A percentile compares a stretch with the other conserved stretches of the same genome.
phyloP scores from a whole-genome alignment of 2,888 invertebrate species.

The Perithous albicinctus region DNA sequence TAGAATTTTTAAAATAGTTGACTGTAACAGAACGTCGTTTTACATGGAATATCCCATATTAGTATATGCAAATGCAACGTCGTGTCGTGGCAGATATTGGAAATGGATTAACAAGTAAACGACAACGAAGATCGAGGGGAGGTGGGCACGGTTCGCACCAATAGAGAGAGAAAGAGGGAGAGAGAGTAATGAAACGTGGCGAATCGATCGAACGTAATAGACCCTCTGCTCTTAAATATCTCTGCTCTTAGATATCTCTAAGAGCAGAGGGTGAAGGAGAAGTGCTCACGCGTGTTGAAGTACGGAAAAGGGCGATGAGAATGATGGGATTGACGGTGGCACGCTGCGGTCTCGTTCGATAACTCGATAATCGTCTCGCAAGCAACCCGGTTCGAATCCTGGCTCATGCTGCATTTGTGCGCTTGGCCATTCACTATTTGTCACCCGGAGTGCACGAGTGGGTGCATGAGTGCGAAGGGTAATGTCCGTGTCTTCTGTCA shows the following conservation, averaged over 20 bases:
- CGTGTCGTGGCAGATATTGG: constrained; percentile 36
- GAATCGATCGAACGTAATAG: constrained; percentile 4
- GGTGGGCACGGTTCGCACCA: not conserved
- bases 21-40: too few species aligned
- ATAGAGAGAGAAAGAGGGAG: not conserved
- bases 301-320: constrained; percentile 12
- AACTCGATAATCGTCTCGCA: constrained; percentile 68
- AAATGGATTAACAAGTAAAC: constrained; percentile 51
- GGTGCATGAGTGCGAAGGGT: constrained; percentile 62
- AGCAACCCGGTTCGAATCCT: constrained; percentile 62
- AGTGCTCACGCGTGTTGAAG: not conserved
- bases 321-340: constrained; percentile 57
- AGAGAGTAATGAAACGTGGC: not conserved
- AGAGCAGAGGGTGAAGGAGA: too few species aligned
- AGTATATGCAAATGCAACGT: not conserved
- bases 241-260: not conserved
- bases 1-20: too few species aligned
- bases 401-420: constrained; percentile 6
- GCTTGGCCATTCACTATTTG: constrained; percentile 68
- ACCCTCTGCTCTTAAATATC: not conserved
- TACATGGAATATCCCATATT: too few species aligned
- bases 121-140: not conserved
- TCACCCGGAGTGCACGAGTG: constrained; percentile 67
- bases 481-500: not conserved
- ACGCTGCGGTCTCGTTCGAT: constrained; percentile 63